Base-by-base conservation (phyloP, 2,797 vertebrate species). In the Acipenser ruthenus region DNA sequence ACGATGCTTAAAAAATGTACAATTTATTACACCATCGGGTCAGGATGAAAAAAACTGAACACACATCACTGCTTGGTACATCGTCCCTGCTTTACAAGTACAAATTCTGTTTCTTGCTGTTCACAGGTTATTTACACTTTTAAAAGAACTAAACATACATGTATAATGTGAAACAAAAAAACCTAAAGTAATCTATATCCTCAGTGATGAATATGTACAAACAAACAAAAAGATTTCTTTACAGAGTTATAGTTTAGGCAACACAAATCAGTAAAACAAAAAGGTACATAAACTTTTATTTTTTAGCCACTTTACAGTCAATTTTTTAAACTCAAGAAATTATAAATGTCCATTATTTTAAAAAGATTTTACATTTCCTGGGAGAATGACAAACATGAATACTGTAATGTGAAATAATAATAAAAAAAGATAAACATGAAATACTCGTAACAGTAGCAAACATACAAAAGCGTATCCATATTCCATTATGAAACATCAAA, bases 51-150 rank as follows among this genome's bases (percentile, higher is more conserved):
- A 90, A 91, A 91, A 37, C 23, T 37, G 23, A 37, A 37, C 23
- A 37, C 23, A 37, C 23, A 37, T 37, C 23, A 37, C 23, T 37
- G 23, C 23, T 37, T 37, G 23, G 23, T 37, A 37, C 23, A 37
- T 4, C 92, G 91, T 87, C 63, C 92, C 92, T 93, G 93, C 89
- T 86, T 88, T 88, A 91, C 91, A 90, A 88, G 89, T 94, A 94
- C 93, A 93, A 94, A 94, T 62, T 62, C 47, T 86, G 87, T 83
- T 5, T 73, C 74, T 70, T 70, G 78, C 83, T 81, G 80, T 82
- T 72, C 83, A 77, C 83, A 71, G 75, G 83, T 79, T 93, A 94
- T 93, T 89, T 94, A 95, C 92, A 94, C 9, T 61, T 50, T 76
- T 81, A 79, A 79, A 73, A 66, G 61, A 86, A 82, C 81, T 80